Percentiles rank a stretch among this genome's conserved stretches.
These are phyloP conservation scores for Capreolus pygargus DNA, from an alignment of 2,113 vertebrate species.

Conservation along the genomic window DNA sequence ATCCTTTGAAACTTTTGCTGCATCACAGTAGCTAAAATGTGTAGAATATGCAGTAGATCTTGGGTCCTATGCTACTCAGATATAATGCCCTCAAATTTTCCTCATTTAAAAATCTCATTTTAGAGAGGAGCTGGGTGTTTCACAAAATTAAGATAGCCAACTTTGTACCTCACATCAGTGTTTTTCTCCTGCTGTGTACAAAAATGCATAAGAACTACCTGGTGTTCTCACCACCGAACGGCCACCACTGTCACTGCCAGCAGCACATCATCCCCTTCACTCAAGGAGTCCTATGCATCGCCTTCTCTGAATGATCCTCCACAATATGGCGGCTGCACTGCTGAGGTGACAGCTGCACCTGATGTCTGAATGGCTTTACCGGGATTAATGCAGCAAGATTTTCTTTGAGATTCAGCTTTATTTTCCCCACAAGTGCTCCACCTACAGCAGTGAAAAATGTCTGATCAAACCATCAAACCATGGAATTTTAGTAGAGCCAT, in stretches of 20 bases:
- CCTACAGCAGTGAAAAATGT: fast-evolving
- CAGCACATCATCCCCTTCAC: fast-evolving
- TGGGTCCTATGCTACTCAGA: not conserved
- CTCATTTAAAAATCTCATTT: not conserved
- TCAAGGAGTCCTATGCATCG: fast-evolving
- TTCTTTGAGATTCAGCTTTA: not conserved
- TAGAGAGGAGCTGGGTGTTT: not conserved
- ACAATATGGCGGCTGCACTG: not conserved
- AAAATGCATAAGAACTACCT: not conserved
- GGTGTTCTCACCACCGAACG: not conserved
- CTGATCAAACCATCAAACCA: not conserved
- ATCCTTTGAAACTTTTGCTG: not conserved
- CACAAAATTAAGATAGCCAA: not conserved
- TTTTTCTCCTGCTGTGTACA: not conserved
- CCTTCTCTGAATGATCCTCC: not conserved
- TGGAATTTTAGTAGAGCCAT: not conserved
- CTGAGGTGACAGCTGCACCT: not conserved
- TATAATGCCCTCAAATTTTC: not conserved
- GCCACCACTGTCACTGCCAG: not conserved
- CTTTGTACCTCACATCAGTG: not conserved
- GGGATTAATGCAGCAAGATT: not conserved
- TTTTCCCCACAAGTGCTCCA: not conserved
- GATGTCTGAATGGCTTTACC: not conserved
- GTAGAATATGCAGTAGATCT: not conserved
- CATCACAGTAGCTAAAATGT: not conserved